Percentiles rank a stretch among this genome's conserved stretches.
phyloP scores from a whole-genome alignment of 2,113 vertebrate species.

The Saccopteryx bilineata region DNA sequence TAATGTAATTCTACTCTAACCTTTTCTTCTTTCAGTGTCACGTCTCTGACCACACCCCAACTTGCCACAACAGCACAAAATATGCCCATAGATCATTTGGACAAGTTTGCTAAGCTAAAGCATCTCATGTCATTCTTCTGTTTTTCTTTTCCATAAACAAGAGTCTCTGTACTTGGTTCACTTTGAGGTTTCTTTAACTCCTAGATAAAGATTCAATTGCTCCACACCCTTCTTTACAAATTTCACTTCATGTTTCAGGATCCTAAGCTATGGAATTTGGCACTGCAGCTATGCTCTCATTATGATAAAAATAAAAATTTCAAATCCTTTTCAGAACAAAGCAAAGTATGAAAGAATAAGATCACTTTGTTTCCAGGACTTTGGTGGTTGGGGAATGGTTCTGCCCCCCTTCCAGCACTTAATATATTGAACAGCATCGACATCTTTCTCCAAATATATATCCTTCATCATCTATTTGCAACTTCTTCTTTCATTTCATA shows the following conservation, averaged over 20 bases:
- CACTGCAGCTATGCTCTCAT: constrained; percentile 24
- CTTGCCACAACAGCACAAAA: constrained; percentile 28
- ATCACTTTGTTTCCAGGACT: constrained; percentile 21
- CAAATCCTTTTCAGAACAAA: constrained; percentile 49
- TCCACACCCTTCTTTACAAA: constrained; percentile 19
- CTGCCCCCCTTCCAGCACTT: neutral
- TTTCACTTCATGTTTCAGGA: neutral
- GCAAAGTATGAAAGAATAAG: constrained; percentile 4
- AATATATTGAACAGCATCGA: constrained; percentile 25
- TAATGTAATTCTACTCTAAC: neutral
- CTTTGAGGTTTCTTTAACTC: neutral
- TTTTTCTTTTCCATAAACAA: constrained; percentile 10
- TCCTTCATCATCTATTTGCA: neutral
- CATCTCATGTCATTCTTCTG: neutral
- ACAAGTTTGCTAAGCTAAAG: constrained; percentile 4
- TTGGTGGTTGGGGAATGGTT: neutral
- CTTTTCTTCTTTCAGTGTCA: neutral
- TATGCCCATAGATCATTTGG: constrained; percentile 8
- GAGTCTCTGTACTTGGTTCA: neutral
- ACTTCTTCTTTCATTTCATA: constrained; percentile 43
- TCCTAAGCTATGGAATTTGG: neutral
- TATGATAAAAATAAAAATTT: constrained; percentile 15
- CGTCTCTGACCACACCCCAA: neutral
- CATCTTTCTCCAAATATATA: neutral
- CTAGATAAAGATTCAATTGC: neutral